phyloP scores from a whole-genome alignment of 2,888 invertebrate species.

The Diloba caeruleocephala region DNA sequence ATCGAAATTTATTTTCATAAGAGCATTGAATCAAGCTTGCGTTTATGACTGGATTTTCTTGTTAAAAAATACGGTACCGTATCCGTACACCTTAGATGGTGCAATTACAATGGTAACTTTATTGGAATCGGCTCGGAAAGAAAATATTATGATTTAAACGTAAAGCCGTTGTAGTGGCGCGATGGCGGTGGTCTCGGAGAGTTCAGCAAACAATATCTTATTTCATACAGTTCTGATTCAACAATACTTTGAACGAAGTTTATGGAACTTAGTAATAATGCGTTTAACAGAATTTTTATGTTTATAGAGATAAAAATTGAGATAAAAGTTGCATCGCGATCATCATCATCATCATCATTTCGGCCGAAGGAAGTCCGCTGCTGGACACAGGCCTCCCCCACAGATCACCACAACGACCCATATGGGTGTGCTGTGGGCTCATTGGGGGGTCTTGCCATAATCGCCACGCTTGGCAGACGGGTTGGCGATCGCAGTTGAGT shows the following conservation, averaged over 20 bases:
- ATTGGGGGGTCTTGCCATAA: too few species aligned
- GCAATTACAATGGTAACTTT: constrained; percentile 37
- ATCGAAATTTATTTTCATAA: constrained; percentile 34
- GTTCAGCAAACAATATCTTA: constrained; percentile 72
- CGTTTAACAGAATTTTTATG: too few species aligned
- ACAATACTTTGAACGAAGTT: constrained; percentile 36
- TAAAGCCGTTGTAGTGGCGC: constrained; percentile 19
- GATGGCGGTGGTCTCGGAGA: constrained; percentile 46
- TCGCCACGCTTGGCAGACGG: too few species aligned
- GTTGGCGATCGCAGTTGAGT: too few species aligned
- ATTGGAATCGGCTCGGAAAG: constrained; percentile 32
- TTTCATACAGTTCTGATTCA: constrained; percentile 59
- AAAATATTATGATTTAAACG: constrained; percentile 55
- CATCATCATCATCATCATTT: too few species aligned
- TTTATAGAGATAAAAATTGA: too few species aligned
- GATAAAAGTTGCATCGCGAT: too few species aligned
- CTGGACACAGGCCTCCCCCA: too few species aligned
- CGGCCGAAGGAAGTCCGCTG: too few species aligned
- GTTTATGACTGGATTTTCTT: constrained; percentile 19
- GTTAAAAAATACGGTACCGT: constrained; percentile 28
- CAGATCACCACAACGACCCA: too few species aligned
- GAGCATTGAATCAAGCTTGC: constrained; percentile 18
- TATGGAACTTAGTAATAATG: constrained; percentile 31
- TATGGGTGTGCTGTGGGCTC: too few species aligned
- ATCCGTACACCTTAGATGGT: constrained; percentile 20